Conservation (phyloP, 1,140 invertebrate genomes). For the Dreissena rostriformis region DNA sequence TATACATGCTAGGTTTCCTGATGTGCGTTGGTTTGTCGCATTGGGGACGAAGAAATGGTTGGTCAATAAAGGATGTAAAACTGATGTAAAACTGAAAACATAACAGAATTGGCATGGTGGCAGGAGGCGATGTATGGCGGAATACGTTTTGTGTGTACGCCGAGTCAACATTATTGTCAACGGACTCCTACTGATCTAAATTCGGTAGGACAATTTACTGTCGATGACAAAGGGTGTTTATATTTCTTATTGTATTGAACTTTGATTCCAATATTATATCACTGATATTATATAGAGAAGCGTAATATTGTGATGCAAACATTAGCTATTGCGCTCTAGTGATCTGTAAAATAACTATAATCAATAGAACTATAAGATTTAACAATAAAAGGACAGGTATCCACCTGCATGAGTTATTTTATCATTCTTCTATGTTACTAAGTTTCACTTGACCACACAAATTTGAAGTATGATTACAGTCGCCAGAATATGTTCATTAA, state of each 20-base stretch:
- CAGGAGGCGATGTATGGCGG: slow-evolving; percentile 65
- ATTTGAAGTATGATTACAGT: too few species aligned
- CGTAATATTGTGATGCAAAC: too few species aligned
- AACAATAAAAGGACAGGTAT: too few species aligned
- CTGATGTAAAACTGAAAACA: too few species aligned
- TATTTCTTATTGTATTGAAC: neutral
- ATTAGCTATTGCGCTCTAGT: slow-evolving; percentile 8
- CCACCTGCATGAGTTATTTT: too few species aligned
- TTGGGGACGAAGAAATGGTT: slow-evolving; percentile 79
- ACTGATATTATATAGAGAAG: too few species aligned
- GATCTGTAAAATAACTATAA: too few species aligned
- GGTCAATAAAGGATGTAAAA: slow-evolving; percentile 62
- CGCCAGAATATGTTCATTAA: too few species aligned
- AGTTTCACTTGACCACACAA: too few species aligned
- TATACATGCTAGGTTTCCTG: slow-evolving; percentile 63
- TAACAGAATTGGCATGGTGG: slow-evolving; percentile 82
- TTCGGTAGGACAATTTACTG: slow-evolving; percentile 70
- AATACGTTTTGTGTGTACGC: slow-evolving; percentile 80
- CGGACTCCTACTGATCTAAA: slow-evolving; percentile 78
- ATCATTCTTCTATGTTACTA: too few species aligned
- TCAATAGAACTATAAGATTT: too few species aligned
- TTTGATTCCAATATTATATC: too few species aligned
- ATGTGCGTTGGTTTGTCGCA: slow-evolving; percentile 82
- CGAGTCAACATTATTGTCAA: slow-evolving; percentile 83
- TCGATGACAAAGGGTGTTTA: neutral